These are phyloP conservation scores for Atopsyche davidsoni DNA, from an alignment of 1,140 invertebrate species.

Conservation along the genomic window DNA sequence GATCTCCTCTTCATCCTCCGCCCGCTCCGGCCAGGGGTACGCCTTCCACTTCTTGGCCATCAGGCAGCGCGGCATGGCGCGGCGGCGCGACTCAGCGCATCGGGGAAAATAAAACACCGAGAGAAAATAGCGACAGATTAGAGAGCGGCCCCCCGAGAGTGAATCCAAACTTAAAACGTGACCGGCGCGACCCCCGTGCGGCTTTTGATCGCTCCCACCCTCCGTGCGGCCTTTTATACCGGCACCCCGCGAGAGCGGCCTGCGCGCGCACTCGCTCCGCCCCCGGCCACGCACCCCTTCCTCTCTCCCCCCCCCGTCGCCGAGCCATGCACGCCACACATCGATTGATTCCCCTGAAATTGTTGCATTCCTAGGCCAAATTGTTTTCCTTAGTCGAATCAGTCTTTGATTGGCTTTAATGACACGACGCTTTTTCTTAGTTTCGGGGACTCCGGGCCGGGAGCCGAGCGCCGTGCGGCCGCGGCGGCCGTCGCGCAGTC, in stretches of 20 bases:
- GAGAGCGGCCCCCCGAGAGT: conserved; percentile 44
- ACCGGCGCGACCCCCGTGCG: conserved; percentile 48
- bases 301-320: conserved; percentile 16
- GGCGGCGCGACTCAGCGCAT: conserved; percentile 43
- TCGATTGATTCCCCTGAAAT: conserved; percentile 35
- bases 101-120: conserved; percentile 29
- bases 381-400: conserved; percentile 27
- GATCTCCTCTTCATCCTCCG: conserved; percentile 74
- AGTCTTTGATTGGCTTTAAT: conserved; percentile 23
- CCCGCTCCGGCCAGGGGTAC: conserved; percentile 69
- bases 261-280: conserved; percentile 27
- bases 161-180: conserved; percentile 37
- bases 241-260: conserved; percentile 24
- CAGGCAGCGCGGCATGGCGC: conserved; percentile 75
- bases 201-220: conserved; percentile 41
- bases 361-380: conserved; percentile 29
- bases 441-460: too few relatives aligned
- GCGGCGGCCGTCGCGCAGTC: background rate
- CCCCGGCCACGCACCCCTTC: conserved; percentile 16
- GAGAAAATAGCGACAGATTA: conserved; percentile 44
- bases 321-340: conserved; percentile 28
- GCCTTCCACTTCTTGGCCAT: conserved; percentile 90
- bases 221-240: conserved; percentile 42
- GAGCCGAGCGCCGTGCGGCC: conserved; percentile 4
- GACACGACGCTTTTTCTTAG: conserved; percentile 18